Percentiles rank a stretch among this genome's conserved stretches.
These are phyloP conservation scores for Allobates femoralis DNA, from an alignment of 2,797 vertebrate genomes.

Conservation along the genomic window DNA sequence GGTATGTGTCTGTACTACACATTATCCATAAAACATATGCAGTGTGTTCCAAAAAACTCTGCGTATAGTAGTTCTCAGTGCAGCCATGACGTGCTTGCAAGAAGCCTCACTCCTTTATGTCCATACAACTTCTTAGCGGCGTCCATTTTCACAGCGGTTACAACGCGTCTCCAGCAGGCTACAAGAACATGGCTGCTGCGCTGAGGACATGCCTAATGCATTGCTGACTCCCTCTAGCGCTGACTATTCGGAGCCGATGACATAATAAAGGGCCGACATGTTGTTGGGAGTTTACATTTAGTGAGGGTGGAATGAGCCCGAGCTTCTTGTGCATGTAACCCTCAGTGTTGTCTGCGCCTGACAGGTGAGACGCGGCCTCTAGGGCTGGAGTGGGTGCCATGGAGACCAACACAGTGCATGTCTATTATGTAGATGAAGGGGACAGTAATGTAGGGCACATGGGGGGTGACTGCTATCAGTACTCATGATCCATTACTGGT, in stretches of 20 bases:
- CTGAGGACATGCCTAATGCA: neutral
- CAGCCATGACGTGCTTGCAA: neutral
- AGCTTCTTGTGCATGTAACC: slow-evolving; percentile 12
- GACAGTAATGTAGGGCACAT: neutral
- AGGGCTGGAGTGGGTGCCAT: neutral
- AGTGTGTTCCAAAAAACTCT: no score
- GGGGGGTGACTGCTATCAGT: neutral
- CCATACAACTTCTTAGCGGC: neutral
- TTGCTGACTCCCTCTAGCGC: neutral
- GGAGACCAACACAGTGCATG: neutral
- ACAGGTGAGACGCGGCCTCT: slow-evolving; percentile 35
- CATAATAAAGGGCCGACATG: slow-evolving; percentile 45
- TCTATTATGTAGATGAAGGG: neutral
- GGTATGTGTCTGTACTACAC: no score
- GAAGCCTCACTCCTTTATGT: neutral
- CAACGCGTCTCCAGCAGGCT: neutral
- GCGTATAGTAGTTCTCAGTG: neutral
- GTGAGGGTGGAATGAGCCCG: slow-evolving; percentile 32
- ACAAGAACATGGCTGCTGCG: neutral
- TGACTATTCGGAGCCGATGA: neutral
- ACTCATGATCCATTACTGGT: neutral
- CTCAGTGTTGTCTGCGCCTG: slow-evolving; percentile 20
- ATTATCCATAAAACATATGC: no score
- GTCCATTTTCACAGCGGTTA: neutral
- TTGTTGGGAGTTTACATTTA: slow-evolving; percentile 47